Evolutionary conservation across 2,113 vertebrate species (phyloP), one percentile per base, ranked within the genome.

Genomic region (Nanorana parkeri): DNA sequence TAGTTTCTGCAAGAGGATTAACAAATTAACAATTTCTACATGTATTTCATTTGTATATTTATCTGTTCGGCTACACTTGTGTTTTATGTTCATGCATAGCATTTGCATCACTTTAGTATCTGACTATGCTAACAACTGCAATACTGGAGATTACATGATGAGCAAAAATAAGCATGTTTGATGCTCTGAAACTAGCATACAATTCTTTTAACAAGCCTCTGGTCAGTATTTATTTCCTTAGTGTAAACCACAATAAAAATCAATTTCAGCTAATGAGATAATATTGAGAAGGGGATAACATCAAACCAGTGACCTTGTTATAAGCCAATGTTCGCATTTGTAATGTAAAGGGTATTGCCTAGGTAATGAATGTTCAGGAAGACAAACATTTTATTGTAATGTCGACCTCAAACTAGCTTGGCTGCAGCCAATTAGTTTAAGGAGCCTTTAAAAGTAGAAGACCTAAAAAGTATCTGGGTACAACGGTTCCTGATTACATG

Each of bases 281-380:
- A 66, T 66, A 77, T 54, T 29, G 78, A 66, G 72, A 86, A 77
- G 24, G 73, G 66, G 36, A 77, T 51, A 64, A 36, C 74, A 64
- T 64, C 74, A 63, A 64, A 17, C 32, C 24, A 17, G 68, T 68
- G 41, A 68, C 21, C 58, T 3, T 81, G 61, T 80, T 54, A 19
- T 36, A 78, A 80, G 84, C 81, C 36, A 63, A 51, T 51, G 58
- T 16, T 51, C 60, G 64, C 5, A 28, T 77, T 6, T 69, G n/a
- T 69, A 69, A 51, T 11, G 17, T n/a, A 0, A 17, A 52, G 16
- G 8, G 21, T 36, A 51, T 69, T 24, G 20, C 21, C 13, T 52
- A 15, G 66, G 20, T 52, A 69, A 51, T 69, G 13, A 17, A n/a
- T 69, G 4, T 17, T 17, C 11, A 67, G 41, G 11, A 67, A 41